A percentile compares a stretch with the other conserved stretches of the same genome.
Evolutionary conservation across 2,888 invertebrate genomes (phyloP).

Genomic region (Drosophila mulleri): DNA sequence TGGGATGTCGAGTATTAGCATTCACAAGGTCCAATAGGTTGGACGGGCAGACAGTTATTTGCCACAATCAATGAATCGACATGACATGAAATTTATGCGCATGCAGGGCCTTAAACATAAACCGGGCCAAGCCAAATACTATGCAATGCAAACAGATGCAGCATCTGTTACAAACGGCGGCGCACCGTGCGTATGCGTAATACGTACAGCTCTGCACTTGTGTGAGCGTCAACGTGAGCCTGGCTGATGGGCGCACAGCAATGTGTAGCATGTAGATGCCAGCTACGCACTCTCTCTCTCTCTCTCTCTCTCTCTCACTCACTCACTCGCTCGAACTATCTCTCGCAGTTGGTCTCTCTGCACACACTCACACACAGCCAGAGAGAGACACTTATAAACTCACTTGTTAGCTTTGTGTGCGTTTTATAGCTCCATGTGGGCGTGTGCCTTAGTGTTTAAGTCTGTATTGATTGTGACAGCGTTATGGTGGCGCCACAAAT

Average conservation of each 20-base stretch:
- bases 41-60: conserved; percentile 64
- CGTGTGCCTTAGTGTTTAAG: conserved; percentile 35
- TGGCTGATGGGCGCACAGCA: conserved; percentile 66
- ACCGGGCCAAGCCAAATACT: conserved; percentile 25
- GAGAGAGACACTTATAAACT: conserved; percentile 35
- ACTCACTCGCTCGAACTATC: neutral
- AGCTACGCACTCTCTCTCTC: conserved; percentile 2
- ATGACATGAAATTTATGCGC: conserved; percentile 67
- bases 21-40: conserved; percentile 22
- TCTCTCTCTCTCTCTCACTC: neutral
- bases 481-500: conserved; percentile 75
- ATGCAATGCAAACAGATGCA: conserved; percentile 26
- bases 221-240: conserved; percentile 62
- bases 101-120: conserved; percentile 38
- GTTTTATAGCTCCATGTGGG: conserved; percentile 46
- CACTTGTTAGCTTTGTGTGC: conserved; percentile 57
- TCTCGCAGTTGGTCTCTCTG: conserved; percentile 10
- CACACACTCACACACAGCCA: conserved; percentile 32
- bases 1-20: conserved; percentile 22
- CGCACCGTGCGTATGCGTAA: conserved; percentile 14
- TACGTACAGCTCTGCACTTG: conserved; percentile 48
- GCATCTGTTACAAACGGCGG: conserved; percentile 7
- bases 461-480: conserved; percentile 69
- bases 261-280: conserved; percentile 35
- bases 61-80: conserved; percentile 78